Conservation (phyloP, 2,888 invertebrate species). For the Sphecodes monilicornis region DNA sequence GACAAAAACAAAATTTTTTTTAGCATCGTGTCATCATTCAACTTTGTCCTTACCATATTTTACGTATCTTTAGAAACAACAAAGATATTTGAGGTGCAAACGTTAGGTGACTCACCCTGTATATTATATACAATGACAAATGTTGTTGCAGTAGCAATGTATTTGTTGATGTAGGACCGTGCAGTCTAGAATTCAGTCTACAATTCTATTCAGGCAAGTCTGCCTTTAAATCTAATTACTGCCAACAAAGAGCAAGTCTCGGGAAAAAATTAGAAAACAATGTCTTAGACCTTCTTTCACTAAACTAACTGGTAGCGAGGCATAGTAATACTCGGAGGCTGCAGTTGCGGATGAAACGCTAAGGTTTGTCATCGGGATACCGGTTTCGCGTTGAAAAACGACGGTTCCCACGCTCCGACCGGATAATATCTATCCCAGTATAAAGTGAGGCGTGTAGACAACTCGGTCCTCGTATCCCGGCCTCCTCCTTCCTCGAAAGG, state of each 20-base stretch:
- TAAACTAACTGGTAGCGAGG: neutral
- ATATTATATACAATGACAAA: too few relatives aligned
- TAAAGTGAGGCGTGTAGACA: conserved; percentile 52
- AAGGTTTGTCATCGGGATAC: conserved; percentile 1
- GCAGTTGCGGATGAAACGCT: neutral
- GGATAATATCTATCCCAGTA: conserved; percentile 50
- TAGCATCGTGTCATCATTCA: too few relatives aligned
- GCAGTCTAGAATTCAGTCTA: neutral
- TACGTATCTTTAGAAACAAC: too few relatives aligned
- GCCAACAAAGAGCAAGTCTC: too few relatives aligned
- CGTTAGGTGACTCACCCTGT: too few relatives aligned
- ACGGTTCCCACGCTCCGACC: conserved; percentile 63
- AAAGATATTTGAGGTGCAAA: too few relatives aligned
- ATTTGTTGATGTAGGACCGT: neutral
- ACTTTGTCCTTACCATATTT: too few relatives aligned
- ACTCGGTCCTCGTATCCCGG: conserved; percentile 24
- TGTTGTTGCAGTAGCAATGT: too few relatives aligned
- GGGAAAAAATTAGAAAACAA: neutral
- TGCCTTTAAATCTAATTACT: neutral
- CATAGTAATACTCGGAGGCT: neutral
- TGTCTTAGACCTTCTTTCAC: neutral
- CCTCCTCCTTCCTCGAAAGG: conserved; percentile 25
- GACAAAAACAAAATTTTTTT: too few relatives aligned
- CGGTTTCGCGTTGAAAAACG: conserved; percentile 29
- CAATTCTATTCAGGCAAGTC: neutral